phyloP scores from a whole-genome alignment of 1,140 invertebrate genomes.

The Olivierus martensii region DNA sequence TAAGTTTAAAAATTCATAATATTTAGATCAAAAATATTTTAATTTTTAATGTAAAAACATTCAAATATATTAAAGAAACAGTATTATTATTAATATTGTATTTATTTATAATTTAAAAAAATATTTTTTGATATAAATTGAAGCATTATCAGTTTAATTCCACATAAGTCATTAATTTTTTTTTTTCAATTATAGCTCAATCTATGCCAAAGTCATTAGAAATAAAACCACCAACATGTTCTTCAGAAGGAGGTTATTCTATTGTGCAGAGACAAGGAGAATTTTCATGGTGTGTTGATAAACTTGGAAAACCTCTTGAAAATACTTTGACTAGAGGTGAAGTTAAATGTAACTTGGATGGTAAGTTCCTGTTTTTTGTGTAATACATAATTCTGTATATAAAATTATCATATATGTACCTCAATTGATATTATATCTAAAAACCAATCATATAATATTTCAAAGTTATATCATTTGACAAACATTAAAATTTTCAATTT shows the following conservation, averaged over 20 bases:
- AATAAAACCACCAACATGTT: conserved; percentile 25
- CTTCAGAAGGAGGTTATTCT: conserved; percentile 24
- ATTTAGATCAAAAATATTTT: too few relatives aligned
- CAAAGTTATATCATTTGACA: background rate
- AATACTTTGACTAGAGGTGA: conserved; percentile 27
- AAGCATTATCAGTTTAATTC: too few relatives aligned
- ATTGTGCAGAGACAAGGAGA: conserved; percentile 26
- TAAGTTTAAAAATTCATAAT: too few relatives aligned
- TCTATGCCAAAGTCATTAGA: conserved; percentile 14
- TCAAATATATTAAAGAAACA: too few relatives aligned
- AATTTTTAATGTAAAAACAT: too few relatives aligned
- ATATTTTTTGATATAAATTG: too few relatives aligned
- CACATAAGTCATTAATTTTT: too few relatives aligned
- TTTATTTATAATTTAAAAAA: too few relatives aligned
- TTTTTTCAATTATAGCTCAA: background rate
- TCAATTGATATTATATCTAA: background rate
- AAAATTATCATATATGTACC: background rate
- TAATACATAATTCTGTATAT: background rate
- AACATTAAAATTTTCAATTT: background rate
- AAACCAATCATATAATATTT: too few relatives aligned
- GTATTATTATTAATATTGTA: too few relatives aligned
- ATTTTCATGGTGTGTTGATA: conserved; percentile 29
- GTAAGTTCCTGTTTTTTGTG: conserved; percentile 10
- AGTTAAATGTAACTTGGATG: conserved; percentile 25
- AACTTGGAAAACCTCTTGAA: conserved; percentile 25